Conservation (phyloP, 2,888 invertebrate species). For the Microchrysa polita region DNA sequence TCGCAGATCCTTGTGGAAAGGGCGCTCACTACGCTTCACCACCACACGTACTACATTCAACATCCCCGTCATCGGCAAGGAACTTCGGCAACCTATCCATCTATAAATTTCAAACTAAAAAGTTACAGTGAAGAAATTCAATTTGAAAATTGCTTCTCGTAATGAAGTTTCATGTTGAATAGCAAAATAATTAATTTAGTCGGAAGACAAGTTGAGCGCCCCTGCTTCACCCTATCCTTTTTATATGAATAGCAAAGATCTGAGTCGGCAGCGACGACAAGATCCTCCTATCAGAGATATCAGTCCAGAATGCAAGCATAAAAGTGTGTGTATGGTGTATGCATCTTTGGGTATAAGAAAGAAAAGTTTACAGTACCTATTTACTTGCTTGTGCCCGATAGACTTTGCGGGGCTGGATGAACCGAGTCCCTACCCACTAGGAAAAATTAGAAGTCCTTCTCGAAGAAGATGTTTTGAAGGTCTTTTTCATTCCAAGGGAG, state of each 20-base stretch:
- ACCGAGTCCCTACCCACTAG: no score
- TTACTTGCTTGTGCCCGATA: no score
- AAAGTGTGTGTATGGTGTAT: neutral
- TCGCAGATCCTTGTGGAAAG: neutral
- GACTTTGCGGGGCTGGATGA: no score
- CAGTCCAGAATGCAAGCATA: neutral
- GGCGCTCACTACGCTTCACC: no score
- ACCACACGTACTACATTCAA: no score
- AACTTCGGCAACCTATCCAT: neutral
- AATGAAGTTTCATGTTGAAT: constrained; percentile 37
- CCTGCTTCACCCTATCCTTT: neutral
- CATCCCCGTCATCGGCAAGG: no score
- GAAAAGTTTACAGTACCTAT: constrained; percentile 17
- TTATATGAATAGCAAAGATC: constrained; percentile 2
- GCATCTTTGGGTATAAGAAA: constrained; percentile 16
- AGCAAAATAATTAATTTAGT: constrained; percentile 41
- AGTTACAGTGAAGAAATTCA: constrained; percentile 35
- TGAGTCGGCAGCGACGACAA: neutral
- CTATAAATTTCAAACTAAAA: constrained; percentile 17
- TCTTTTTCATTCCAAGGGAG: no score
- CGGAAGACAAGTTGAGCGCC: constrained; percentile 23
- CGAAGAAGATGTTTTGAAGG: no score
- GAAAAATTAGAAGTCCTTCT: no score
- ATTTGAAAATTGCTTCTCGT: constrained; percentile 39
- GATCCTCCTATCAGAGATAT: neutral